Percentiles rank a stretch among this genome's conserved stretches.
phyloP scores from a whole-genome alignment of 2,888 invertebrate species.

The Drosophila rubida region DNA sequence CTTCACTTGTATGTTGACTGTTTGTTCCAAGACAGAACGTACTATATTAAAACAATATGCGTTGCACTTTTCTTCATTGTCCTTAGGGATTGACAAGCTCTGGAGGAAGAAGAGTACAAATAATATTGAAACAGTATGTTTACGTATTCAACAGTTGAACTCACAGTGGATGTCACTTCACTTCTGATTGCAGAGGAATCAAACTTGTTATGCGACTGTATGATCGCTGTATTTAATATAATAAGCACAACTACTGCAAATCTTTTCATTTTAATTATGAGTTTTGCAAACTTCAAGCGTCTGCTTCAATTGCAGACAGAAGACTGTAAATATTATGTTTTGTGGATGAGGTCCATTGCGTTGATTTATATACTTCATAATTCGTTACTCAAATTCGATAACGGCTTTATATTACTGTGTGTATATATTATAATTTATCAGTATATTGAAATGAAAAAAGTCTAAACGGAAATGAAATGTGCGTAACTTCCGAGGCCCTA shows the following conservation, averaged over 20 bases:
- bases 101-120: background rate
- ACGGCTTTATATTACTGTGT: too few relatives aligned
- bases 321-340: too few relatives aligned
- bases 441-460: too few relatives aligned
- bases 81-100: background rate
- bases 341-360: background rate
- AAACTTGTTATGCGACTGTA: background rate
- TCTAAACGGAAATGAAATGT: too few relatives aligned
- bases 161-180: background rate
- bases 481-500: too few relatives aligned
- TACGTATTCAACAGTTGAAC: background rate
- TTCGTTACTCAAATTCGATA: too few relatives aligned
- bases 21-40: constrained; percentile 6
- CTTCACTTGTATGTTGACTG: constrained; percentile 6
- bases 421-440: too few relatives aligned
- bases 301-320: background rate
- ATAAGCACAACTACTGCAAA: background rate
- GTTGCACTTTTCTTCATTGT: constrained; percentile 16
- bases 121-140: background rate
- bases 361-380: too few relatives aligned
- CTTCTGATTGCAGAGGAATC: background rate
- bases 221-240: background rate
- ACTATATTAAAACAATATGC: constrained; percentile 20
- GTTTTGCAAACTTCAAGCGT: background rate
- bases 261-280: background rate